A percentile compares a stretch with the other conserved stretches of the same genome.
Evolutionary conservation across 2,888 invertebrate genomes (phyloP).

Genomic region (Imbricaverruca yamaguchii): DNA sequence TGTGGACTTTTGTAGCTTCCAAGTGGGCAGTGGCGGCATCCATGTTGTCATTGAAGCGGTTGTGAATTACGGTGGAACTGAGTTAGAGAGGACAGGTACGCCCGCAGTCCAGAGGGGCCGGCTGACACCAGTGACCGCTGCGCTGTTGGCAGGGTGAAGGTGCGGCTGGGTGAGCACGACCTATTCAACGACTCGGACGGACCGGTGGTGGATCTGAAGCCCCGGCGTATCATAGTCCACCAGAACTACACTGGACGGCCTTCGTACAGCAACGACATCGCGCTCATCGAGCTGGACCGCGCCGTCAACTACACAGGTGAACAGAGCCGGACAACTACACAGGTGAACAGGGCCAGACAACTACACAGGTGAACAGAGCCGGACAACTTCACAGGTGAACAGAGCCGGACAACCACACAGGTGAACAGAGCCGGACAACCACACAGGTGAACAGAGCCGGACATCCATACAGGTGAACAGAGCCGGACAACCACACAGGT

Average conservation of each 20-base stretch:
- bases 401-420: not conserved
- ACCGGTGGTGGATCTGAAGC: not conserved
- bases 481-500: not conserved
- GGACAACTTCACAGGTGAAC: not conserved
- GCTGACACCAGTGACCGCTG: not conserved
- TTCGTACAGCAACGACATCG: not conserved
- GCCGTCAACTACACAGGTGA: not conserved
- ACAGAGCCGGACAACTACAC: not conserved
- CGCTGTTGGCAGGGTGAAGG: not conserved
- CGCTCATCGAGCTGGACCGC: not conserved
- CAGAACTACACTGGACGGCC: constrained; percentile 9
- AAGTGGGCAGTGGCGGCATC: not conserved
- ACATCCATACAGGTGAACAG: not conserved
- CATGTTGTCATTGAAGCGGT: not conserved
- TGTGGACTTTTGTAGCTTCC: too few species aligned
- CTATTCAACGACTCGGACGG: constrained; percentile 1
- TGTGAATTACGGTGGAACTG: not conserved
- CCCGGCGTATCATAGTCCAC: not conserved
- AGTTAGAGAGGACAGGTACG: not conserved
- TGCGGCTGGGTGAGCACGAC: not conserved
- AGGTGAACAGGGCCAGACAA: not conserved
- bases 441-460: not conserved
- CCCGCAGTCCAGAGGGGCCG: not conserved
- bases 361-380: not conserved
- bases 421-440: not conserved